Percentiles rank a stretch among this genome's conserved stretches.
Evolutionary conservation across 2,888 invertebrate species (phyloP).

Genomic region (Agonum fuliginosum): DNA sequence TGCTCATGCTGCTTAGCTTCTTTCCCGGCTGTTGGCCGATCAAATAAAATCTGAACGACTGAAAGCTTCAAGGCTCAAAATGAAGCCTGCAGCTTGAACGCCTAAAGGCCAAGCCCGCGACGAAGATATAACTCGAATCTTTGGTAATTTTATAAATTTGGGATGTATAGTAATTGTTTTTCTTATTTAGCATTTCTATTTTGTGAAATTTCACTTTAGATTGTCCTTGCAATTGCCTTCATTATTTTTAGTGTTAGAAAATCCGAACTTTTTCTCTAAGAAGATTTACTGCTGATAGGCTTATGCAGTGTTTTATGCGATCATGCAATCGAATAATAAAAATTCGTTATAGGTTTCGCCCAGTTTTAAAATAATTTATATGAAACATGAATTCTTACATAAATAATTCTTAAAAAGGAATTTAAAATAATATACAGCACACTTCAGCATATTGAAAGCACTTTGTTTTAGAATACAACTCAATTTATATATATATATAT

Average conservation of each 20-base stretch:
- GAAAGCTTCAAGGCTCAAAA: conserved; percentile 14
- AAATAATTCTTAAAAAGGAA: too few species aligned
- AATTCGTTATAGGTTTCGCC: too few species aligned
- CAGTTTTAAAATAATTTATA: too few species aligned
- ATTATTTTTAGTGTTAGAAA: conserved; percentile 4
- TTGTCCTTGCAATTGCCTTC: neutral
- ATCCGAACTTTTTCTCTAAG: conserved; percentile 11
- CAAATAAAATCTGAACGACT: conserved; percentile 10
- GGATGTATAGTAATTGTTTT: conserved; percentile 30
- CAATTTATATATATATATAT: too few species aligned
- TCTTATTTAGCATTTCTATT: conserved; percentile 42
- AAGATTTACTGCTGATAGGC: too few species aligned
- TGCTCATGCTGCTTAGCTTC: too few species aligned
- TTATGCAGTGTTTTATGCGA: too few species aligned
- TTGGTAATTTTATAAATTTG: conserved; percentile 34
- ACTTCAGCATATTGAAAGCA: too few species aligned
- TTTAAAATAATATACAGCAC: too few species aligned
- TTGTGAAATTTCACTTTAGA: conserved; percentile 21
- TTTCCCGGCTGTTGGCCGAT: conserved; percentile 3
- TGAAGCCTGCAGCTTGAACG: conserved; percentile 8
- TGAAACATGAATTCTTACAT: too few species aligned
- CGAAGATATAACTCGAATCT: neutral
- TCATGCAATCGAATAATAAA: too few species aligned
- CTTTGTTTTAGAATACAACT: too few species aligned
- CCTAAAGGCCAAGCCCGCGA: neutral